Conservation (phyloP, 2,113 vertebrate genomes). For the Cichladusa arquata region DNA sequence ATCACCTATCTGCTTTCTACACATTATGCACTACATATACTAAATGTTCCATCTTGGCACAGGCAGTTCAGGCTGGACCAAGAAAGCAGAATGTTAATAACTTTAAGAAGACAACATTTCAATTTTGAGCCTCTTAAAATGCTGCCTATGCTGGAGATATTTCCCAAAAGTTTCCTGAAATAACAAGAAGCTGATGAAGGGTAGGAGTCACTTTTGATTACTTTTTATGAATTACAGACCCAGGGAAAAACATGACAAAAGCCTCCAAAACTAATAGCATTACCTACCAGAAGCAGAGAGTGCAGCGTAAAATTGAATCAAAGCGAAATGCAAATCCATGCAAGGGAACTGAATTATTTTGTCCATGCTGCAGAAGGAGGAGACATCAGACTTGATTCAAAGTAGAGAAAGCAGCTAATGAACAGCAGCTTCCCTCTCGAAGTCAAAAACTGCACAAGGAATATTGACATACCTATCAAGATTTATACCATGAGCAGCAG, state of each 20-base stretch:
- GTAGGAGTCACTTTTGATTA: not conserved
- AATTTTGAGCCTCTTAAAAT: not conserved
- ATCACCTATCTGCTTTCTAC: not conserved
- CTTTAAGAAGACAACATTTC: not conserved
- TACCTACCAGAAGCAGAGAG: not conserved
- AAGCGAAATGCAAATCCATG: constrained; percentile 10
- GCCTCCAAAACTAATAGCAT: not conserved
- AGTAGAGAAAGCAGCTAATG: constrained; percentile 11
- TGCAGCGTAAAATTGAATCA: not conserved
- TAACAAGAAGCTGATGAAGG: not conserved
- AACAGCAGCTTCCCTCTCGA: not conserved
- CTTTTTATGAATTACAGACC: not conserved
- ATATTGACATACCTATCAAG: not conserved
- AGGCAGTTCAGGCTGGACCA: not conserved
- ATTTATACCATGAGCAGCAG: not conserved
- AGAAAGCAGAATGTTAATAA: not conserved
- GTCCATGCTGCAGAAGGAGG: not conserved
- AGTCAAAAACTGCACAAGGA: not conserved
- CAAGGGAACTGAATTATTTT: constrained; percentile 9
- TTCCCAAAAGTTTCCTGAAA: not conserved
- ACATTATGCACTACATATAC: not conserved
- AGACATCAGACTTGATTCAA: not conserved
- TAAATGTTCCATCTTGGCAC: not conserved
- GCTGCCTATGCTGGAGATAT: not conserved
- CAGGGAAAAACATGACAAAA: not conserved